A percentile compares a stretch with the other conserved stretches of the same genome.
phyloP scores from a whole-genome alignment of 2,113 vertebrate genomes.

The Ptyas mucosa region DNA sequence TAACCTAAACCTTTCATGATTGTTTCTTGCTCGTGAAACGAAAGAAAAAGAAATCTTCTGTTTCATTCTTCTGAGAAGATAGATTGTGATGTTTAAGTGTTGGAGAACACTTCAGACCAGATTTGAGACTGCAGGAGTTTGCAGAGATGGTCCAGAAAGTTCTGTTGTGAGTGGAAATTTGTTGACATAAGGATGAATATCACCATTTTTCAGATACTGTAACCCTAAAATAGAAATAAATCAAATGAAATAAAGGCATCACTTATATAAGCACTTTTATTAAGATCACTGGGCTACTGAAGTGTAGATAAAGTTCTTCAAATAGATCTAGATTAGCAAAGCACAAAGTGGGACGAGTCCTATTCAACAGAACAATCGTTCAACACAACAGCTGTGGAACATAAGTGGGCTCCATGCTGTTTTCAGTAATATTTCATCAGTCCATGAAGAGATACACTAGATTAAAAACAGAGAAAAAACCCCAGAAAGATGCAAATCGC shows the following conservation, averaged over 20 bases:
- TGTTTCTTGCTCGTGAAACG: not conserved
- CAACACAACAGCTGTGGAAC: not conserved
- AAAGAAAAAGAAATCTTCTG: not conserved
- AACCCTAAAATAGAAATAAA: not conserved
- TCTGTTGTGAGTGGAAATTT: not conserved
- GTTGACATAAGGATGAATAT: too few species aligned
- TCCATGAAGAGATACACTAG: slow-evolving; percentile 11
- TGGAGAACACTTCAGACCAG: not conserved
- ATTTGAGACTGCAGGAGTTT: not conserved
- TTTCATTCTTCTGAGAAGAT: not conserved
- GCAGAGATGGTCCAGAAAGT: too few species aligned
- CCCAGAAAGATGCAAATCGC: not conserved
- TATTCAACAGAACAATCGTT: not conserved
- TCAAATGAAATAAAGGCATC: not conserved
- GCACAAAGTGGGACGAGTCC: not conserved
- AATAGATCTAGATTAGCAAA: slow-evolving; percentile 9
- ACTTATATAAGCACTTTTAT: not conserved
- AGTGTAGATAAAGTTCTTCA: not conserved
- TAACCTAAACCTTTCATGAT: not conserved
- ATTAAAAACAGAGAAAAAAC: slow-evolving; percentile 1
- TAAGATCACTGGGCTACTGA: slow-evolving; percentile 13
- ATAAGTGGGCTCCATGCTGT: not conserved
- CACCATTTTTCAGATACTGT: not conserved
- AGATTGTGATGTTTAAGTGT: not conserved
- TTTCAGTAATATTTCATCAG: slow-evolving; percentile 12